Evolutionary conservation across 2,113 vertebrate genomes (phyloP).

Genomic region (Mesembrinibis cayennensis): DNA sequence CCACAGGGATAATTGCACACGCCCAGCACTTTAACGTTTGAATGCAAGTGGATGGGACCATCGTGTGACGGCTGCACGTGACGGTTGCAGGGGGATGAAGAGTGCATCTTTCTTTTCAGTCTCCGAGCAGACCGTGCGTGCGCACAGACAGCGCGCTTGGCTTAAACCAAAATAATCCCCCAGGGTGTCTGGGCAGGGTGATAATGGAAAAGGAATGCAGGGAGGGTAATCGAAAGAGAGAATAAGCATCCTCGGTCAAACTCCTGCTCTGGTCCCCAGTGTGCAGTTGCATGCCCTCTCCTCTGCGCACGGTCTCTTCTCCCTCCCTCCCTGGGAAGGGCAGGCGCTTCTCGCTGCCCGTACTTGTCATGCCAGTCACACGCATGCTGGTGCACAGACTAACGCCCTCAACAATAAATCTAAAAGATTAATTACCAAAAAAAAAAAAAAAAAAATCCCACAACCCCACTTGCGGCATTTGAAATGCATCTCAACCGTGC

Average conservation of each 20-base stretch:
- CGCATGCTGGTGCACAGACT: conserved; percentile 30
- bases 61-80: not conserved
- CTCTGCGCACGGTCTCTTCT: not conserved
- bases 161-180: not conserved
- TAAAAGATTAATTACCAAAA: conserved; percentile 56
- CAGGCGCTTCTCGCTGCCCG: not conserved
- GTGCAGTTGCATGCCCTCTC: not conserved
- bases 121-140: not conserved
- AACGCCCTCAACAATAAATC: conserved; percentile 59
- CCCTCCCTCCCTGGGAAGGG: conserved; percentile 1
- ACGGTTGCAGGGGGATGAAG: not conserved
- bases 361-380: conserved; percentile 68
- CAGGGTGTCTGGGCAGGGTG: conserved; percentile 38
- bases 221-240: not conserved
- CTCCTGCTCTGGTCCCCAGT: not conserved
- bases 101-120: not conserved
- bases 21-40: not conserved
- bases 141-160: not conserved
- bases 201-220: conserved; percentile 59
- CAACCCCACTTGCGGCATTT: conserved; percentile 28
- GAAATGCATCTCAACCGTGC: not conserved
- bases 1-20: not conserved
- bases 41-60: not conserved
- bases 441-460: not conserved
- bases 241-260: not conserved